These are phyloP conservation scores for Mythimna lalbum DNA, from an alignment of 2,888 invertebrate genomes.

Conservation along the genomic window DNA sequence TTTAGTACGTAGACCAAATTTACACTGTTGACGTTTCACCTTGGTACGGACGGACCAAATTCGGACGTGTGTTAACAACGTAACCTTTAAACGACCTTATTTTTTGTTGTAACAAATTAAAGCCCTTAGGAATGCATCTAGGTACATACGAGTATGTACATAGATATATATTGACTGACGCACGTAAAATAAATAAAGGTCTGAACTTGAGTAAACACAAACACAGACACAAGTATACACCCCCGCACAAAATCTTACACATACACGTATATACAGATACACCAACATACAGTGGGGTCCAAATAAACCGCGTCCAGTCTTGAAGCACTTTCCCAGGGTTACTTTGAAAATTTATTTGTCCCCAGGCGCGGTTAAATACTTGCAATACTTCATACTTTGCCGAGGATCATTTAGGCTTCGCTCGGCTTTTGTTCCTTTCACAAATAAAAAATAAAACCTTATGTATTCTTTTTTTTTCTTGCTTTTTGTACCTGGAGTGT, in stretches of 20 bases:
- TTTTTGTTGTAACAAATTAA: not conserved
- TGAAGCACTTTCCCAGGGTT: conserved; percentile 59
- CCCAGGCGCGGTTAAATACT: conserved; percentile 64
- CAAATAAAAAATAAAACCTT: conserved; percentile 59
- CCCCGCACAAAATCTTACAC: conserved; percentile 1
- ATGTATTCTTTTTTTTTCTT: conserved; percentile 41
- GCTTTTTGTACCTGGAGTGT: conserved; percentile 51
- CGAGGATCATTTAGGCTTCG: conserved; percentile 66
- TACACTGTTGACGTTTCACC: no score
- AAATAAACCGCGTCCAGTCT: conserved; percentile 63
- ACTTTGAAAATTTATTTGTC: conserved; percentile 67
- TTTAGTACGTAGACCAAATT: no score
- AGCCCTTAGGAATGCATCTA: not conserved
- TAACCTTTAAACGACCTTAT: not conserved
- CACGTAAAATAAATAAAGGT: conserved; percentile 10
- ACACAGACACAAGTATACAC: conserved; percentile 1
- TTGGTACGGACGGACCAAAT: no score
- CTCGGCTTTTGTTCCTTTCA: conserved; percentile 63
- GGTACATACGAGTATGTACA: not conserved
- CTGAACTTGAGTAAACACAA: conserved; percentile 7
- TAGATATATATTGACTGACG: conserved; percentile 1
- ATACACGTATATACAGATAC: conserved; percentile 1
- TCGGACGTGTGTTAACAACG: no score
- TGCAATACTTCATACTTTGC: conserved; percentile 67
- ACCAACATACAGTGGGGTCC: conserved; percentile 15